Conservation (phyloP, 2,797 vertebrate genomes). For the Lepidocolaptes lacrymiger region DNA sequence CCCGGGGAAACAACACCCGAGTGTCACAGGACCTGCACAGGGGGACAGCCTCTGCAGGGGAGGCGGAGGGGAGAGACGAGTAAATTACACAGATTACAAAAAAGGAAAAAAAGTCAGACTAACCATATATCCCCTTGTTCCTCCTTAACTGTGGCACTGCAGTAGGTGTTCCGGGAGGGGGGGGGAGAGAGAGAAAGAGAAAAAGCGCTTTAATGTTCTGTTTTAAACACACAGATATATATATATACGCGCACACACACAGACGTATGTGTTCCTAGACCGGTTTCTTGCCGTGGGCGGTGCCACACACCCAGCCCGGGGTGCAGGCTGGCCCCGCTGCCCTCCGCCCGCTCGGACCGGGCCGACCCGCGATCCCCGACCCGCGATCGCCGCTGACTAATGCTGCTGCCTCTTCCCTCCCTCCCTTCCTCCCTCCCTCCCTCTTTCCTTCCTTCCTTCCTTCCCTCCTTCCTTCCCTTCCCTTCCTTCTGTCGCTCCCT, state of each 20-base stretch:
- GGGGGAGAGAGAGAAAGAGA: rapidly evolving
- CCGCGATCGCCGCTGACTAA: no score
- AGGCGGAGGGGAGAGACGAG: no score
- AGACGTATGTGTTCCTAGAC: rapidly evolving
- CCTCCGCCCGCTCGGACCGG: background rate
- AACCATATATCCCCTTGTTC: no score
- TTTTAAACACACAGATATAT: background rate
- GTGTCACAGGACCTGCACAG: no score
- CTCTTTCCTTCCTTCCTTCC: no score
- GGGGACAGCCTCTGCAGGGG: no score
- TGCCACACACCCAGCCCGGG: rapidly evolving
- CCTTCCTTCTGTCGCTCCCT: background rate
- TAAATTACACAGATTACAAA: no score
- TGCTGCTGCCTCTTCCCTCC: background rate
- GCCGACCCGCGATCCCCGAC: no score
- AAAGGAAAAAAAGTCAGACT: background rate
- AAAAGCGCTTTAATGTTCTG: background rate
- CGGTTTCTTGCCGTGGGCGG: rapidly evolving
- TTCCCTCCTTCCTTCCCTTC: background rate
- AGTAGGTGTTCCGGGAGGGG: background rate
- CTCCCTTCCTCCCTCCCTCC: background rate
- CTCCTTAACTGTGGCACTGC: background rate
- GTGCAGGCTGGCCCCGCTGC: background rate
- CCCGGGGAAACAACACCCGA: no score
- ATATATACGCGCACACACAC: rapidly evolving